Evolutionary conservation across 2,113 vertebrate genomes (phyloP).

Genomic region (Pseudopipra pipra): DNA sequence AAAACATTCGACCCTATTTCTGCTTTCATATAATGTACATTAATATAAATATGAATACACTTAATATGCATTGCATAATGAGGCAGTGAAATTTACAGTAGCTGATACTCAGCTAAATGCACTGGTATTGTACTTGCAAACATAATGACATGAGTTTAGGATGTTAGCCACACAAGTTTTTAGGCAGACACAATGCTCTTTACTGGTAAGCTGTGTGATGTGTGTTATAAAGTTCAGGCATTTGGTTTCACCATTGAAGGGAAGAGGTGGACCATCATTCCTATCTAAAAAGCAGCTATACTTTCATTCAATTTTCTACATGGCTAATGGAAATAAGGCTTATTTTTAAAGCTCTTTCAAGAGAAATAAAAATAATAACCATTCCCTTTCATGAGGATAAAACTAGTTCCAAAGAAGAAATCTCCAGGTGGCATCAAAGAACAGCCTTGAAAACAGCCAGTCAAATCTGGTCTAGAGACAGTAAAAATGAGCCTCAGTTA

Average conservation of each 20-base stretch:
- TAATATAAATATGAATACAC: not conserved
- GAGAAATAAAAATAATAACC: not conserved
- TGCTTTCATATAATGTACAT: not conserved
- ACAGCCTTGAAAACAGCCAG: not conserved
- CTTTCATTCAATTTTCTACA: not conserved
- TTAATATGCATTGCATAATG: not conserved
- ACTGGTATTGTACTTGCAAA: not conserved
- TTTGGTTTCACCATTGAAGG: not conserved
- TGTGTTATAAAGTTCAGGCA: not conserved
- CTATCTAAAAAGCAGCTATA: not conserved
- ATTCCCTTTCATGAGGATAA: not conserved
- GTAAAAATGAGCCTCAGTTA: not conserved
- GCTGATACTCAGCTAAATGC: not conserved
- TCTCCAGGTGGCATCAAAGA: not conserved
- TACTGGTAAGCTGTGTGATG: accelerated
- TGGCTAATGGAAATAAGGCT: not conserved
- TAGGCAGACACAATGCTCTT: not conserved
- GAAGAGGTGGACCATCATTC: not conserved
- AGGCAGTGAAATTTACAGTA: not conserved
- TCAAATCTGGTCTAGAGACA: not conserved
- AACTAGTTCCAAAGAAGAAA: not conserved
- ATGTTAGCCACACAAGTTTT: not conserved
- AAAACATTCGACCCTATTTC: not conserved
- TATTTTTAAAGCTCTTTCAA: not conserved
- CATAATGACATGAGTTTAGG: not conserved